Base-by-base conservation (phyloP, 2,797 vertebrate species). In the Vespertilio murinus region DNA sequence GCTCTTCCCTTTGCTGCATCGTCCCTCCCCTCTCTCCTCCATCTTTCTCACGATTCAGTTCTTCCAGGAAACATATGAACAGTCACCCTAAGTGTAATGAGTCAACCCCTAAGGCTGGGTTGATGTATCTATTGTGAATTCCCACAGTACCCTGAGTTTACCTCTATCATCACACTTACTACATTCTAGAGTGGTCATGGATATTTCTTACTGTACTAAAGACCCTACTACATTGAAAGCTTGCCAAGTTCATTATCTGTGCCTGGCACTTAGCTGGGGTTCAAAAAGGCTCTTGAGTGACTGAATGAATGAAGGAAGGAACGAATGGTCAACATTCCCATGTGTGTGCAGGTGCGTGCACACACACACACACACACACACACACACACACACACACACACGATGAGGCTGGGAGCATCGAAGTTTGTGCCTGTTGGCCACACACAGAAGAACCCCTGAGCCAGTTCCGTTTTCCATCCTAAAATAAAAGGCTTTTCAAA, bases 321-420 rank as follows among this genome's bases (percentile, higher is more conserved):
- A n/a, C 6, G 8, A 59, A 30, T 18, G 52, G 30, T 8, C 5
- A 18, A 40, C 35, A 18, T 59, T 35, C 5, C 22, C 20, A 7
- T 9, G 35, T 16, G 4, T 7, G 7, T 33, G 11, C 38, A 0
- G 14, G 5, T 20, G 10, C 47, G 52, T 2, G 3, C 52, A 42
- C 42, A 42, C 42, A 42, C 42, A 28, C 28, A 56, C 38, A 47
- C 23, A 9, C n/a, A 33, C 1, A 20, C 20, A 11, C 6, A 35
- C 22, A 23, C 22, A 4, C 52, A 23, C 9, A 5, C 59, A 30
- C 59, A 30, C 49, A n/a, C 4, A 13, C 2, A 4, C 22, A 8
- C 5, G 3, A 40, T 9, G 52, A 8, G 1, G 23, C 74, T 22
- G 23, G 28, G 35, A 30, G 12, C 8, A 20, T 25, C 30, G 7